These are phyloP conservation scores for Cremastinae sp. DNA, from an alignment of 2,888 invertebrate species.

Conservation along the genomic window DNA sequence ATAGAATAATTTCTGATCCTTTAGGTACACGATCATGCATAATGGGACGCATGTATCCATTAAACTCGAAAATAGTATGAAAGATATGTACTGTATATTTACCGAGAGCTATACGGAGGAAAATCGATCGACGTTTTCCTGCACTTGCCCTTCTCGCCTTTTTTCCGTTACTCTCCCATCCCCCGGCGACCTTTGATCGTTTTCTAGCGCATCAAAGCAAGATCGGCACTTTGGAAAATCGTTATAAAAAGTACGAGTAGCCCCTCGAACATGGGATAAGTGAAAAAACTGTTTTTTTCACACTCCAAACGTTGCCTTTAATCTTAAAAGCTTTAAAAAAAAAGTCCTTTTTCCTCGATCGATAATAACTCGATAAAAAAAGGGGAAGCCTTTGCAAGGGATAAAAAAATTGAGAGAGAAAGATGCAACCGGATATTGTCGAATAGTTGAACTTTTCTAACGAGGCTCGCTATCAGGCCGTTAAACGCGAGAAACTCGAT, in stretches of 20 bases:
- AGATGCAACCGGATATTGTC: neutral
- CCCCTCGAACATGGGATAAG: neutral
- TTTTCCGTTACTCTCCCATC: constrained; percentile 24
- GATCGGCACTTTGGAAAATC: constrained; percentile 33
- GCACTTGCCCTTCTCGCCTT: constrained; percentile 36
- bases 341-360: no score
- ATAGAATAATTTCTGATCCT: constrained; percentile 1
- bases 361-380: neutral
- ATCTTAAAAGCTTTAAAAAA: no score
- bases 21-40: neutral
- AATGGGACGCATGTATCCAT: constrained; percentile 9
- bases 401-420: neutral
- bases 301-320: constrained; percentile 3
- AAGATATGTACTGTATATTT: constrained; percentile 27
- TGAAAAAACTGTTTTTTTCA: neutral
- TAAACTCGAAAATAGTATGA: constrained; percentile 8
- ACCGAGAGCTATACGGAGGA: constrained; percentile 32
- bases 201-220: constrained; percentile 12
- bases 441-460: neutral
- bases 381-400: neutral
- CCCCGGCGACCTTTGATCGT: constrained; percentile 43
- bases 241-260: constrained; percentile 3
- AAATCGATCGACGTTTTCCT: constrained; percentile 47
- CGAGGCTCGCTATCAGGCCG: constrained; percentile 5
- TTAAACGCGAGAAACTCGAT: constrained; percentile 30